Base-by-base conservation (phyloP, 2,888 invertebrate species). In the Pyrochroa serraticornis region DNA sequence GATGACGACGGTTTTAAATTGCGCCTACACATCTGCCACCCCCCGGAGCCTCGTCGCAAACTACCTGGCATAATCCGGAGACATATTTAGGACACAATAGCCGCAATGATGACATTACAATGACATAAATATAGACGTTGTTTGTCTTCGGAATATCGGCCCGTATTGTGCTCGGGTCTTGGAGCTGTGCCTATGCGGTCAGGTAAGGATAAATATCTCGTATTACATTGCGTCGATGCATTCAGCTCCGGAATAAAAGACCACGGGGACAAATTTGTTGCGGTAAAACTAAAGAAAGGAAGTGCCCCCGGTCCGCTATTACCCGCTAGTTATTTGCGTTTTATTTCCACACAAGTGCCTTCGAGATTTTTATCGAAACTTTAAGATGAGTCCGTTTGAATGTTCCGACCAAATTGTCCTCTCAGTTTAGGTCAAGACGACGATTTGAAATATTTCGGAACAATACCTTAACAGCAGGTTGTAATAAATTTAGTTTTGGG, bases 91-190 rank as follows among this genome's bases (percentile, higher is more conserved):
- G 73, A 72, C 74, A 77, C 75, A 74, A 76, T 73, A 72, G 70
- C 69, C 67, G 71, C 70, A 69, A 74, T 72, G 75, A 75, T 75
- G 77, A 77, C 77, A 77, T 77, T 76, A 76, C 75, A 76, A 78
- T 78, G 77, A 78, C 78, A 77, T 76, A 77, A 77, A 78, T 78
- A 76, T 78, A 76, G 73, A 70, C 68, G 72, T 69, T 75, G 75
- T 77, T 76, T 77, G 77, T 77, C 76, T 77, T 74, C 50, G 66
- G 62, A 71, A 73, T 71, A 74, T 75, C 71, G 69, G 71, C 65
- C 70, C 65, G 71, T 64, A 74, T 74, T 74, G 71, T 72, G 63
- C 35, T 55, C 49, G 48, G 68, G 68, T 71, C 67, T 72, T 72
- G 72, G 72, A 74, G 70, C 67, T 60, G 68, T 74, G 74, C 75